A percentile compares a stretch with the other conserved stretches of the same genome.
These are phyloP conservation scores for Periparus ater DNA, from an alignment of 2,797 vertebrate species.

Conservation along the genomic window DNA sequence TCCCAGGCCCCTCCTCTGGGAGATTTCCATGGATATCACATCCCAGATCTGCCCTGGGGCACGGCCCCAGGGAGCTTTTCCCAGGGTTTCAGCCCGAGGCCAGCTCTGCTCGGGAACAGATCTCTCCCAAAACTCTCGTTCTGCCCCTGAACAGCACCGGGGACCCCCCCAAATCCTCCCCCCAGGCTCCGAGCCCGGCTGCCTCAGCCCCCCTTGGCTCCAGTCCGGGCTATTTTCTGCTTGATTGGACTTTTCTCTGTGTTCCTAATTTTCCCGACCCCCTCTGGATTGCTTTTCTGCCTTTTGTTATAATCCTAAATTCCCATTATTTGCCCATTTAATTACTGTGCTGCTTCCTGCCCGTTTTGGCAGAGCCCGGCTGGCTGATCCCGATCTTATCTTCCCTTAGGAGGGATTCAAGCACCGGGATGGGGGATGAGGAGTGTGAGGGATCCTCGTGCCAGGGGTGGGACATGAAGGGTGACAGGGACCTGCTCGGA, in stretches of 20 bases:
- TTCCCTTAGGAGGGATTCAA: neutral
- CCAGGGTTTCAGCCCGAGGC: neutral
- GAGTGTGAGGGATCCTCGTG: neutral
- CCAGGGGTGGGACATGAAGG: neutral
- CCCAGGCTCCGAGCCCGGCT: rapidly evolving
- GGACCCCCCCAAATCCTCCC: neutral
- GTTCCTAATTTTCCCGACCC: constrained; percentile 9
- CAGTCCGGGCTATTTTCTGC: constrained; percentile 27
- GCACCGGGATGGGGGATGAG: rapidly evolving
- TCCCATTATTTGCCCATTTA: constrained; percentile 58
- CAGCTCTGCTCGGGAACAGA: neutral
- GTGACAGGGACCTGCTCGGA: neutral
- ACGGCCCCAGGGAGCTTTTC: neutral
- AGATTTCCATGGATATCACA: neutral
- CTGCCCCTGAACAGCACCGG: rapidly evolving
- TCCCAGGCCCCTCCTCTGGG: neutral
- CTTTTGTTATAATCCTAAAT: constrained; percentile 61
- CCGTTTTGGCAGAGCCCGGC: neutral
- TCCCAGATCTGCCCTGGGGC: rapidly evolving
- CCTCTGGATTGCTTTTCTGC: constrained; percentile 15
- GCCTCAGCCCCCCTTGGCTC: neutral
- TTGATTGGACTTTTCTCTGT: constrained; percentile 4
- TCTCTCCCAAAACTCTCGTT: neutral
- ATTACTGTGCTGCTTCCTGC: constrained; percentile 34
- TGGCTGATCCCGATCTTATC: neutral